Evolutionary conservation across 2,888 invertebrate species (phyloP).

Genomic region (Plutella xylostella): DNA sequence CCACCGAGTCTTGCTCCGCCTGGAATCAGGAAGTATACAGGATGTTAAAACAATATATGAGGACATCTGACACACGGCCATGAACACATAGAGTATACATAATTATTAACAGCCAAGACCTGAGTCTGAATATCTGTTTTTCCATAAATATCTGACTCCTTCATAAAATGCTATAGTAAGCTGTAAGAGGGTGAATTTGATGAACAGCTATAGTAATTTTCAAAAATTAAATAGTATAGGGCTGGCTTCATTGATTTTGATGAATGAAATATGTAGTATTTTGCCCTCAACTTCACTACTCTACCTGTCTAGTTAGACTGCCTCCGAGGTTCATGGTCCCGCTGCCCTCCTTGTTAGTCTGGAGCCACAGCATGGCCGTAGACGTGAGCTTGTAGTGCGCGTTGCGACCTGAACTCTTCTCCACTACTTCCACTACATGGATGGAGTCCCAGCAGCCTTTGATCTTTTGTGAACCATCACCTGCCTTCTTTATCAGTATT

Average conservation of each 20-base stretch:
- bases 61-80: too few relatives aligned
- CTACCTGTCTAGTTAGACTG: constrained; percentile 94
- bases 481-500: constrained; percentile 98
- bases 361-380: constrained; percentile 99
- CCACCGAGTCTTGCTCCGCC: constrained; percentile 91
- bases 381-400: constrained; percentile 99
- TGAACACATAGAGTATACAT: not conserved
- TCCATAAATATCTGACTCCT: too few relatives aligned
- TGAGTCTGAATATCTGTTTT: too few relatives aligned
- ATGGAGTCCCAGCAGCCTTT: constrained; percentile 99
- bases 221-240: too few relatives aligned
- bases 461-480: constrained; percentile 97
- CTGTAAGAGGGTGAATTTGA: too few relatives aligned
- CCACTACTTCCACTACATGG: constrained; percentile 98
- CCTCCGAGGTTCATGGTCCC: constrained; percentile 99
- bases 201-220: too few relatives aligned
- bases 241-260: too few relatives aligned
- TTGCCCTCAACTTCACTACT: too few relatives aligned
- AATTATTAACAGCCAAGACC: too few relatives aligned
- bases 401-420: constrained; percentile 92
- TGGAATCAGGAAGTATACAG: constrained; percentile 37
- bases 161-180: too few relatives aligned
- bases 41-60: constrained; percentile 3
- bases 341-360: constrained; percentile 95
- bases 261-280: too few relatives aligned